Conservation (phyloP, 2,113 vertebrate species). For the Engystomops pustulosus region DNA sequence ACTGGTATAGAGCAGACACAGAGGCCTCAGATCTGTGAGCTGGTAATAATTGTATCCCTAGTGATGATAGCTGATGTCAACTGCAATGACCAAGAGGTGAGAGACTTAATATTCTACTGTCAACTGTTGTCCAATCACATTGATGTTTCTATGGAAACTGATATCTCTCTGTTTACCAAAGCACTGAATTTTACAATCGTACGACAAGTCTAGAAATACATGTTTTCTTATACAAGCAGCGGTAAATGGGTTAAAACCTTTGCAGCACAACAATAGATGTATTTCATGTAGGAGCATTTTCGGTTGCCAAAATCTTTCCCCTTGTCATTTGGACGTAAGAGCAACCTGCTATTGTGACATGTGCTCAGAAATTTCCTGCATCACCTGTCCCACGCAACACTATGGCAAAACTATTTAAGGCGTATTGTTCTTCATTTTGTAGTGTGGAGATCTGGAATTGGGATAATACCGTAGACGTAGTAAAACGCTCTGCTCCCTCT, state of each 20-base stretch:
- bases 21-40: conserved; percentile 30
- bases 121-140: conserved; percentile 43
- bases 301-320: too few species aligned
- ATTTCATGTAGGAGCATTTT: too few species aligned
- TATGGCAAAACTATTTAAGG: too few species aligned
- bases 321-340: too few species aligned
- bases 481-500: too few species aligned
- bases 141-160: conserved; percentile 54
- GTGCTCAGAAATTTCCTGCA: too few species aligned
- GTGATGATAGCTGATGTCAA: conserved; percentile 52
- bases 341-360: too few species aligned
- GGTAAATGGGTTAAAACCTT: neutral
- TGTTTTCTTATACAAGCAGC: neutral
- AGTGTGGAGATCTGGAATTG: too few species aligned
- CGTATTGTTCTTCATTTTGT: too few species aligned
- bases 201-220: neutral
- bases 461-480: too few species aligned
- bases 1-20: neutral
- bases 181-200: neutral
- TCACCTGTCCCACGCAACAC: too few species aligned
- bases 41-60: conserved; percentile 51
- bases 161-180: conserved; percentile 29
- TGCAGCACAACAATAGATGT: too few species aligned
- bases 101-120: conserved; percentile 49
- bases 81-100: conserved; percentile 49